Evolutionary conservation across 2,888 invertebrate genomes (phyloP), one percentile per base, ranked within the genome.

Genomic region (Pseudanteris insignis): DNA sequence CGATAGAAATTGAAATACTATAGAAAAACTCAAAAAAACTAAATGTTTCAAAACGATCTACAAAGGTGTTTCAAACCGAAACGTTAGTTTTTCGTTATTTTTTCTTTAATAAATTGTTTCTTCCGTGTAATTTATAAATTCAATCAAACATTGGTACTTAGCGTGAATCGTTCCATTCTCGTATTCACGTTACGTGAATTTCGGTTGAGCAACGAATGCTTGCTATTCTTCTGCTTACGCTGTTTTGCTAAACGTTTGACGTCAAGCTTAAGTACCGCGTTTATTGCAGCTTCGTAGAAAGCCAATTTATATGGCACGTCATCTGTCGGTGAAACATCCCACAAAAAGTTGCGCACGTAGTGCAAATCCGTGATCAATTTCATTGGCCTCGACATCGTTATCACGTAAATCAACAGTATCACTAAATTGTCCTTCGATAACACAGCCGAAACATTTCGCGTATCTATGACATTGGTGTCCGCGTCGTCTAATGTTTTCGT

Each of bases 321-420:
- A 29, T 74, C 72, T 11, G 63, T 50, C 0, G 69, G 70, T 0
- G 68, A 66, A 3, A 67, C 54, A 4, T 68, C 68, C 70, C 75
- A 76, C n/a, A 76, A 70, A 66, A 81, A 81, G 41, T 76, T 69
- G 48, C 80, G 72, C 37, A 83, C 77, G 46, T 81, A 83, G 59
- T 75, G 77, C 47, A 83, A 66, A 68, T 82, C 82, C n/a, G 81
- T 81, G 32, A 72, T 68, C n/a, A 81, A 61, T 64, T 81, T 79
- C 24, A 72, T 66, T n/a, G 80, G 74, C 63, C 81, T 81, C 0
- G 82, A 80, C 69, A 78, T 80, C 2, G 81, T 70, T 13, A 83
- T 76, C 0, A 82, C 81, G 18, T 76, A 73, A 66, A 79, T 73
- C 12, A 83, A 63, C 7, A 82, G 67, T 1, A 81, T 81, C 10